Evolutionary conservation across 2,888 invertebrate species (phyloP), one percentile per base, ranked within the genome.

Genomic region (Allophyes oxyacanthae): DNA sequence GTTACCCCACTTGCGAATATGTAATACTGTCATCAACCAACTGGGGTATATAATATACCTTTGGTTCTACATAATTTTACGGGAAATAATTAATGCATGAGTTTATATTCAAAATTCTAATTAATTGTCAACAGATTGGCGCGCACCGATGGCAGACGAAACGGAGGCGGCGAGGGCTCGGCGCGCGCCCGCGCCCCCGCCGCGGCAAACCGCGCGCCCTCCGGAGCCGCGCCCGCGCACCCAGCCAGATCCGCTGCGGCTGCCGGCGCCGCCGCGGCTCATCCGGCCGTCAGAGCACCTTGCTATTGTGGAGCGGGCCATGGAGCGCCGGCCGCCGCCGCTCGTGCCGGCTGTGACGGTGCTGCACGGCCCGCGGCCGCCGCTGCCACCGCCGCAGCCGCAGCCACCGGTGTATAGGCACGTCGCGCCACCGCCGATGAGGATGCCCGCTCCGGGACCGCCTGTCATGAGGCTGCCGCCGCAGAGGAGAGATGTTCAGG

Each of bases 81-180:
- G 7, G 7, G 26, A 11, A 8, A 43, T 2, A n/a, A n/a, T n/a
- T n/a, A n/a, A n/a, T n/a, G n/a, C n/a, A n/a, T n/a, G n/a, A n/a
- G n/a, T n/a, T 10, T 9, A n/a, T 10, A 36, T 4, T 46, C 30
- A 51, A 6, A 3, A 25, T 38, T 34, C 6, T 0, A 37, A 10
- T 34, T 42, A 6, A 20, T 87, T 83, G 72, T 79, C 74, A 32
- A 61, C 86, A 93, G 93, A 93, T 92, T 93, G 93, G 93, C 93
- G 93, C 88, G 91, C 92, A 79, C 93, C 93, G 81, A 93, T 93
- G 93, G 83, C 88, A 58, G 93, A 93, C 80, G 93, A 92, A 78
- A 77, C 90, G 85, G 92, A 92, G 85, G 89, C 87, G 85, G 88
- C 86, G 77, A 82, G 90, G 86, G 86, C 82, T 68, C 83, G 91